Conservation (phyloP, 2,888 invertebrate genomes). For the Argyra leucocephala region DNA sequence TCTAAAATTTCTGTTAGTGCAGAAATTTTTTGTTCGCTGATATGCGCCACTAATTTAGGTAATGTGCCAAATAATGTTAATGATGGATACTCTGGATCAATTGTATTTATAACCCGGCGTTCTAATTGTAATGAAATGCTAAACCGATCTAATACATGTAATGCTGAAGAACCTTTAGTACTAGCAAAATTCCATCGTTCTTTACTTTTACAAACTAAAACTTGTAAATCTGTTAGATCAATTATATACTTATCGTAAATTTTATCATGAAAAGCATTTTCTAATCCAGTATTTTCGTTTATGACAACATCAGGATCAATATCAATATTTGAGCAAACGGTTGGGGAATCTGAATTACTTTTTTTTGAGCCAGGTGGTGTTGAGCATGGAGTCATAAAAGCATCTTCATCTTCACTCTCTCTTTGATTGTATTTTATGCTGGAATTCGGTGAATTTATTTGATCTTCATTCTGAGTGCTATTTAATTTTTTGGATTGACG, state of each 20-base stretch:
- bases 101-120: constrained; percentile 64
- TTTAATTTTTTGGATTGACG: constrained; percentile 25
- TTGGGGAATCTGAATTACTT: constrained; percentile 48
- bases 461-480: constrained; percentile 11
- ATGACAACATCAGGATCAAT: constrained; percentile 51
- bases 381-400: constrained; percentile 76
- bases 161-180: constrained; percentile 68
- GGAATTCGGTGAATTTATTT: constrained; percentile 18
- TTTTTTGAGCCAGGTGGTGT: constrained; percentile 71
- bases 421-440: constrained; percentile 15
- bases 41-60: constrained; percentile 77
- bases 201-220: constrained; percentile 76
- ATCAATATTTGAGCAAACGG: constrained; percentile 35
- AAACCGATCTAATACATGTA: constrained; percentile 78
- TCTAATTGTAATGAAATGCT: constrained; percentile 64
- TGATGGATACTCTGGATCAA: constrained; percentile 79
- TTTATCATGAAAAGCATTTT: constrained; percentile 55
- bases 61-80: constrained; percentile 74
- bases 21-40: constrained; percentile 81
- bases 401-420: constrained; percentile 50
- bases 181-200: constrained; percentile 87
- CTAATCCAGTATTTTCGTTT: constrained; percentile 52
- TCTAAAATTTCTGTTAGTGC: constrained; percentile 52
- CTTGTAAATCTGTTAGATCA: constrained; percentile 73
- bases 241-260: constrained; percentile 70